Base-by-base conservation (phyloP, 2,797 vertebrate species). In the Sternotherus odoratus region DNA sequence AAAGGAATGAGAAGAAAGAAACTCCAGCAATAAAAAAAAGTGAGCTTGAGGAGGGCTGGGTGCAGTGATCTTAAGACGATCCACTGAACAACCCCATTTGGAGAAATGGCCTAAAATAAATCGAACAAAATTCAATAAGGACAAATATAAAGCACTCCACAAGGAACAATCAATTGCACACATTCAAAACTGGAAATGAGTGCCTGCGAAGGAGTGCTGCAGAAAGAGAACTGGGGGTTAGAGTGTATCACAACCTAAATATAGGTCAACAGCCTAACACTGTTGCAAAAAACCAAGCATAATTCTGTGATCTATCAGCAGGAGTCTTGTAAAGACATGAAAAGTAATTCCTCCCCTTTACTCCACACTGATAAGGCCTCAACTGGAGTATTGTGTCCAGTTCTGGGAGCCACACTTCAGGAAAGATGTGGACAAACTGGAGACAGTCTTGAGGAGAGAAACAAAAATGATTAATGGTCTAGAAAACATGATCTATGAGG, bases 1-100 rank as follows among this genome's bases (percentile, higher is more conserved):
- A 79, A 36, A 79, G 56, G 83, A 95, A 92, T 0, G 1, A 91
- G 94, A 94, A 94, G 39, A 91, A 43, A 90, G 83, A 90, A 57
- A 87, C 48, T 4, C 84, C 24, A 24, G 16, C 91, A 85, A 87
- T 92, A 13, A 13, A 3, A 2, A 28, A 19, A 88, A 91, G 83
- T 0, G 0, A 82, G 48, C 57, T 46, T 79, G 46, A 46, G n/a
- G 95, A 89, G 79, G 85, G 33, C 4, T 13, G 26, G 26, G 17
- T 24, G 78, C 16, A 80, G 79, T 56, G 60, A 86, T 30, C 21
- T 26, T 0, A 0, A 26, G 46, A 66, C 36, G 24, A 43, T 36
- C 72, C 36, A 69, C 17, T 39, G 11, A 39, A 21, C 21, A 69
- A 69, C 39, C n/a, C n/a, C 66, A 36, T 69, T 39, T 23, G 66